These are phyloP conservation scores for Diloba caeruleocephala DNA, from an alignment of 2,888 invertebrate genomes.

Conservation along the genomic window DNA sequence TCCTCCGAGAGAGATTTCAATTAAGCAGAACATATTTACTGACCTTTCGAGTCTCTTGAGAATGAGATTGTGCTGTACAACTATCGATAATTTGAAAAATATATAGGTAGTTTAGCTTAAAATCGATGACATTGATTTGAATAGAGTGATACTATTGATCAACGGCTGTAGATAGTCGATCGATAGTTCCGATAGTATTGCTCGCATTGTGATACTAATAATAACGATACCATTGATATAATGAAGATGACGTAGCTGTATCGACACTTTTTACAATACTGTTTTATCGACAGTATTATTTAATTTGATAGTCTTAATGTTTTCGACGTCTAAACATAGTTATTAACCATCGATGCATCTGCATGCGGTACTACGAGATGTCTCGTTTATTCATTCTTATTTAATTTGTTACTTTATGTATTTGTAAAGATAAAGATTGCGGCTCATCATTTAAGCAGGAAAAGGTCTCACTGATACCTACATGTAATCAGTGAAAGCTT, in stretches of 20 bases:
- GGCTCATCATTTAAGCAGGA: slow-evolving; percentile 33
- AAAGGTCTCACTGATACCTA: slow-evolving; percentile 27
- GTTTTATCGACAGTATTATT: no score
- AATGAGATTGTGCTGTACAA: neutral
- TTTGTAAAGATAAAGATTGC: slow-evolving; percentile 25
- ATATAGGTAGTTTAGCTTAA: no score
- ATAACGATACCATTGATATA: no score
- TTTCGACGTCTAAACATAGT: no score
- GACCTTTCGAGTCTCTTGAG: slow-evolving; percentile 27
- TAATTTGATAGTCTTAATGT: no score
- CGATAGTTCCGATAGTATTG: no score
- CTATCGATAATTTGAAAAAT: slow-evolving; percentile 6
- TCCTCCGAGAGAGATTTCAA: slow-evolving; percentile 35
- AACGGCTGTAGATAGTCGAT: no score
- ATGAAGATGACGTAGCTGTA: no score
- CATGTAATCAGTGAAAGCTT: slow-evolving; percentile 24
- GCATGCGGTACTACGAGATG: slow-evolving; percentile 19
- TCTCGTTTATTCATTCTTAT: slow-evolving; percentile 25
- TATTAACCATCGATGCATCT: slow-evolving; percentile 18
- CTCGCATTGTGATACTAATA: no score
- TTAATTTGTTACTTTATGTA: slow-evolving; percentile 38
- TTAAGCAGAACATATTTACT: slow-evolving; percentile 33
- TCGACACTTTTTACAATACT: no score
- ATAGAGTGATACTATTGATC: no score
- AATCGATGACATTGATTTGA: no score